A percentile compares a stretch with the other conserved stretches of the same genome.
Evolutionary conservation across 1,140 invertebrate species (phyloP).

Genomic region (Sitodiplosis mosellana): DNA sequence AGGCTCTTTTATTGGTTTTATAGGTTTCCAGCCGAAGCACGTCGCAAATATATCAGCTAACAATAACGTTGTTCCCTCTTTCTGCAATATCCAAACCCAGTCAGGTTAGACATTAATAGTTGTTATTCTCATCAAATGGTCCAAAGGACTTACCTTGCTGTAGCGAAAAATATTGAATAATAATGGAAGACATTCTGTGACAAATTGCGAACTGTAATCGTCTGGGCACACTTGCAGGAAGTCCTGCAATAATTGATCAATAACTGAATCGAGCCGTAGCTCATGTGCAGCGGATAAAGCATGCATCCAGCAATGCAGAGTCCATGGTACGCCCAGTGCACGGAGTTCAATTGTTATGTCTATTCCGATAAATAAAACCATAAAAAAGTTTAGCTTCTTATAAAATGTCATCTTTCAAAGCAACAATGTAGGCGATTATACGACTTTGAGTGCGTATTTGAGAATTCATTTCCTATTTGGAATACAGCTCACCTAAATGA

Average conservation of each 20-base stretch:
- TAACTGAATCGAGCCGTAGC: slow-evolving; percentile 61
- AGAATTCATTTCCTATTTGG: not conserved
- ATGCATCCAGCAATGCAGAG: slow-evolving; percentile 77
- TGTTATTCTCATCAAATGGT: not conserved
- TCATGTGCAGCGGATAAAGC: slow-evolving; percentile 73
- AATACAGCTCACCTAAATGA: slow-evolving; percentile 45
- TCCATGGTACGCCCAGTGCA: slow-evolving; percentile 71
- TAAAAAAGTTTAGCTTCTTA: too few relatives aligned
- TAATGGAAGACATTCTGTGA: slow-evolving; percentile 73
- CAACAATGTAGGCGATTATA: too few relatives aligned
- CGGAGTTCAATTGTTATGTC: slow-evolving; percentile 72
- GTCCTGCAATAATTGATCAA: slow-evolving; percentile 76
- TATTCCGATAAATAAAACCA: slow-evolving; percentile 17
- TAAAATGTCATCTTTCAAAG: too few relatives aligned
- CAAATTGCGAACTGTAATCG: slow-evolving; percentile 74
- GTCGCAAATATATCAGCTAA: slow-evolving; percentile 78
- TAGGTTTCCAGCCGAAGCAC: slow-evolving; percentile 71
- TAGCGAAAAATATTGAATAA: slow-evolving; percentile 79
- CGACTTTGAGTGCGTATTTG: too few relatives aligned
- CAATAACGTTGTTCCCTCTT: slow-evolving; percentile 70
- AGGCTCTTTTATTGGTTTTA: slow-evolving; percentile 57
- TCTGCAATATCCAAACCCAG: slow-evolving; percentile 30
- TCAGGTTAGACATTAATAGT: not conserved
- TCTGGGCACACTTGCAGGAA: slow-evolving; percentile 71
- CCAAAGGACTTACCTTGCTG: slow-evolving; percentile 45